A percentile compares a stretch with the other conserved stretches of the same genome.
Conservation (phyloP, 2,888 invertebrate species). For the Oscheius sp. region DNA sequence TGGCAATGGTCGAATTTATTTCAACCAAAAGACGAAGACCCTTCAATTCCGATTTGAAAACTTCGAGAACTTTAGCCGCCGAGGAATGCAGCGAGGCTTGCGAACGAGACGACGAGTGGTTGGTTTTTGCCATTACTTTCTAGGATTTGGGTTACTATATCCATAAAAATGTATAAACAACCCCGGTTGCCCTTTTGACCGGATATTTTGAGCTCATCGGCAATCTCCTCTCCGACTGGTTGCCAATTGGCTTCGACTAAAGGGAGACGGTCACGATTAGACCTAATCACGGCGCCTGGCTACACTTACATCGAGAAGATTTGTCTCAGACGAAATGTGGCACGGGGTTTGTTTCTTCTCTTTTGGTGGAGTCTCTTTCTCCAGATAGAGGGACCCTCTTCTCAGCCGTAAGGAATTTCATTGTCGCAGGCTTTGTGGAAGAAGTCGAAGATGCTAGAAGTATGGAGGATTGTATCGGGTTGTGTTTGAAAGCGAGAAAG, state of each 20-base stretch:
- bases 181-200: too few relatives aligned
- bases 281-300: background rate
- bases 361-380: too few relatives aligned
- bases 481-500: constrained; percentile 9
- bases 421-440: constrained; percentile 12
- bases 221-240: background rate
- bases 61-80: background rate
- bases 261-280: background rate
- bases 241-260: constrained; percentile 23
- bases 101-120: constrained; percentile 20
- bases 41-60: background rate
- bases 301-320: constrained; percentile 16
- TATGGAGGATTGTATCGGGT: constrained; percentile 16
- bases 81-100: constrained; percentile 8
- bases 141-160: too few relatives aligned
- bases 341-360: constrained; percentile 2
- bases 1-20: constrained; percentile 21
- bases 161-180: too few relatives aligned
- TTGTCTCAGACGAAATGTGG: constrained; percentile 4
- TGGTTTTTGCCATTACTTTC: background rate
- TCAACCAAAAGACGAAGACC: constrained; percentile 12
- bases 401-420: constrained; percentile 13
- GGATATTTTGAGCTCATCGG: constrained; percentile 15
- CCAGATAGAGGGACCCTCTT: background rate
- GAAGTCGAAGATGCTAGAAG: constrained; percentile 16